Evolutionary conservation across 2,888 invertebrate species (phyloP).

Genomic region (Rhagonycha fulva): DNA sequence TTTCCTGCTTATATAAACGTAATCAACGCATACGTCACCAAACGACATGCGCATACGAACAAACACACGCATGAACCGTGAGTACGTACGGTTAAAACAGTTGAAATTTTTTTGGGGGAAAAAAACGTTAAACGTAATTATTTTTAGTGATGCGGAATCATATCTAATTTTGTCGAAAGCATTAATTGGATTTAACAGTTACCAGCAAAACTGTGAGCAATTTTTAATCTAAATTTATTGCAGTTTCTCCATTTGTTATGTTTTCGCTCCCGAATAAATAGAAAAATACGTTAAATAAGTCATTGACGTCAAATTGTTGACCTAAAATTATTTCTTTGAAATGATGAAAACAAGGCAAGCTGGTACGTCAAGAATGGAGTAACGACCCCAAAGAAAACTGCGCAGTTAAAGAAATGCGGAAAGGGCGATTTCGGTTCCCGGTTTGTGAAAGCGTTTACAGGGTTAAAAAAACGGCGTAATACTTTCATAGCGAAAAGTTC

Average conservation of each 20-base stretch:
- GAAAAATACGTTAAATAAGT: background rate
- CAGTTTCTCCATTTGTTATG: background rate
- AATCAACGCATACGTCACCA: background rate
- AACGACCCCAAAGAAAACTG: background rate
- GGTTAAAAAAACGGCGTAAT: too few relatives aligned
- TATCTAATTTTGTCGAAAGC: background rate
- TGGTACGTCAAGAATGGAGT: background rate
- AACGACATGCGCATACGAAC: background rate
- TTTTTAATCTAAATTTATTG: background rate
- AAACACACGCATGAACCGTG: background rate
- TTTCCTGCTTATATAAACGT: background rate
- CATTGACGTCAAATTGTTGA: background rate
- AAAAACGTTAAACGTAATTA: background rate
- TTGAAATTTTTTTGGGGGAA: background rate
- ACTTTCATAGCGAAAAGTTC: too few relatives aligned
- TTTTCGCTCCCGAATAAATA: background rate
- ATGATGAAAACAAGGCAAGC: background rate
- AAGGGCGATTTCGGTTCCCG: background rate
- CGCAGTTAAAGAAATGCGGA: background rate
- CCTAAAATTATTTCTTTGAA: background rate
- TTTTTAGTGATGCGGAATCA: background rate
- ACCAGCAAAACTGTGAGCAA: background rate
- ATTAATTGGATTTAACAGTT: background rate
- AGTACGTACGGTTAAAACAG: background rate
- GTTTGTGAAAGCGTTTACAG: too few relatives aligned